Percentiles rank a stretch among this genome's conserved stretches.
Conservation (phyloP, 2,797 vertebrate genomes). For the Scomberomorus guttatus region DNA sequence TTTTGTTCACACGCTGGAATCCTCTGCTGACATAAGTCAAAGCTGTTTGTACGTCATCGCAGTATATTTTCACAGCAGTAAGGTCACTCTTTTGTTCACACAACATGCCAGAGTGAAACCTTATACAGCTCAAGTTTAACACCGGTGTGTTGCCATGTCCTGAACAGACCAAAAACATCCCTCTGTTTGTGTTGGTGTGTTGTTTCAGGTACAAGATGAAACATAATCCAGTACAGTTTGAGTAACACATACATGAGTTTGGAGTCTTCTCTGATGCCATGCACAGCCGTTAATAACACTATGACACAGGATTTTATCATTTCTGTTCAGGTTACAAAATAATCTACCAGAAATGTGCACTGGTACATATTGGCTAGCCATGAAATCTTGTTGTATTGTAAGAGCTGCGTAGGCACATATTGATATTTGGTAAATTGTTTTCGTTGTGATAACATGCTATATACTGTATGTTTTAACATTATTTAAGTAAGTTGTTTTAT, state of each 20-base stretch:
- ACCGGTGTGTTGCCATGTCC: not conserved
- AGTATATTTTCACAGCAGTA: not conserved
- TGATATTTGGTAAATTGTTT: no score
- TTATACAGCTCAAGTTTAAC: not conserved
- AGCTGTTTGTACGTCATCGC: not conserved
- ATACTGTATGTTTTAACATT: no score
- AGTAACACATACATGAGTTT: not conserved
- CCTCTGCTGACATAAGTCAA: not conserved
- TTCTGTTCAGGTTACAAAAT: no score
- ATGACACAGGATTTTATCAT: not conserved
- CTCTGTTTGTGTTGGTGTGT: not conserved
- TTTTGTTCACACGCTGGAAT: not conserved
- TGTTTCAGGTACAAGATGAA: not conserved
- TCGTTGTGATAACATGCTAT: no score
- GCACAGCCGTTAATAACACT: not conserved
- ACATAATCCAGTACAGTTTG: not conserved
- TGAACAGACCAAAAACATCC: not conserved
- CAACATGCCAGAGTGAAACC: not conserved
- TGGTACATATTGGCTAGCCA: no score
- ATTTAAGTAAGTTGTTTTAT: no score
- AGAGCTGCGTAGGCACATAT: no score
- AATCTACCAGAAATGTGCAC: no score
- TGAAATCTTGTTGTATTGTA: no score
- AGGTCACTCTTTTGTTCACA: slow-evolving; percentile 30
- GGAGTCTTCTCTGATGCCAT: not conserved